Percentiles rank a stretch among this genome's conserved stretches.
Evolutionary conservation across 2,888 invertebrate genomes (phyloP).

Genomic region (Magallana nippona): DNA sequence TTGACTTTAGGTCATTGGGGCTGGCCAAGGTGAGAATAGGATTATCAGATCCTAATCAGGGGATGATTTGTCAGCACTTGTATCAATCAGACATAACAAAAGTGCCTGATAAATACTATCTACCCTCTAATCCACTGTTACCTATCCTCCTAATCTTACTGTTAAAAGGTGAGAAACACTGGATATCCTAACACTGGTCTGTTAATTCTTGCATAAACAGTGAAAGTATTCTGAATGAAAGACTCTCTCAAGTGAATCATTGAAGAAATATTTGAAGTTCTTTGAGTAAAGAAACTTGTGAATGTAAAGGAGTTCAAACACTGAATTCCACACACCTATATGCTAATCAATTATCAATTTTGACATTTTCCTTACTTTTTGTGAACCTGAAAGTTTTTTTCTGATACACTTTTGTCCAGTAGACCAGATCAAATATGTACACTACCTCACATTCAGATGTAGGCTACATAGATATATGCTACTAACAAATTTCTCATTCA

Average conservation of each 20-base stretch:
- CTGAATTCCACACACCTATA: constrained; percentile 13
- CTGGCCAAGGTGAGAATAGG: constrained; percentile 27
- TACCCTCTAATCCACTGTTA: not conserved
- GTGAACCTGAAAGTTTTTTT: not conserved
- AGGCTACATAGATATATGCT: too few relatives aligned
- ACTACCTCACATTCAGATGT: not conserved
- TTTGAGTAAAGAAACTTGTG: not conserved
- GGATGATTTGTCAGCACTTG: constrained; percentile 31
- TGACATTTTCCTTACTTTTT: not conserved
- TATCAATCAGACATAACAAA: constrained; percentile 23
- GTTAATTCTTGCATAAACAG: constrained; percentile 11
- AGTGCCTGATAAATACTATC: not conserved
- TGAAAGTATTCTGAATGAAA: constrained; percentile 1
- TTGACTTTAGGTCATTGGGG: constrained; percentile 13
- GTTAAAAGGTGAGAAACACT: constrained; percentile 4
- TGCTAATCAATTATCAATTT: constrained; percentile 13
- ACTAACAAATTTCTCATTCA: too few relatives aligned
- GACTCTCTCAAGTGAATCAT: not conserved
- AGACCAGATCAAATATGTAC: not conserved
- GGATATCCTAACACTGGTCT: not conserved
- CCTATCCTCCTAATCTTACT: constrained; percentile 1
- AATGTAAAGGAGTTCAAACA: constrained; percentile 6
- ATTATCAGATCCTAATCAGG: constrained; percentile 25
- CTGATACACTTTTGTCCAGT: not conserved
- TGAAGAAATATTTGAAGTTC: constrained; percentile 3